phyloP scores from a whole-genome alignment of 2,888 invertebrate genomes.

The Hypomecis punctinalis region DNA sequence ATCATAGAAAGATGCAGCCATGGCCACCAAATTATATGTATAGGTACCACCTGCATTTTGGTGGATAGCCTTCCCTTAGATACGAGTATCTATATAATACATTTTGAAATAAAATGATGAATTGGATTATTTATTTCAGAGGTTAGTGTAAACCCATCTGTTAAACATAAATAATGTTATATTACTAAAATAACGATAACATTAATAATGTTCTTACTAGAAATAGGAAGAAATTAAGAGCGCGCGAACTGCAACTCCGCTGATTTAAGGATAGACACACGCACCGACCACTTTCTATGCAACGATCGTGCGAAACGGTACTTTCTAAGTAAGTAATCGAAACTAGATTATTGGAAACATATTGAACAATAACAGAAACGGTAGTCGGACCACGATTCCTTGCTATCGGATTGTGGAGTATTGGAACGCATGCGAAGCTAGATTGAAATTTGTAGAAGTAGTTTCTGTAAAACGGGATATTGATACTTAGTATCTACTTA shows the following conservation, averaged over 20 bases:
- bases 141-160: too few relatives aligned
- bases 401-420: slow-evolving; percentile 55
- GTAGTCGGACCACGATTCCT: slow-evolving; percentile 74
- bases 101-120: too few relatives aligned
- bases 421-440: slow-evolving; percentile 25
- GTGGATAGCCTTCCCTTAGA: too few relatives aligned
- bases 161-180: too few relatives aligned
- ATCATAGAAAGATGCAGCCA: too few relatives aligned
- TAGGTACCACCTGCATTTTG: too few relatives aligned
- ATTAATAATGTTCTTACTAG: slow-evolving; percentile 5
- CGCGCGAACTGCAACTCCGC: slow-evolving; percentile 37
- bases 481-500: neutral
- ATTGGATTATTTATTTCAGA: too few relatives aligned
- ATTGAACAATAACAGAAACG: slow-evolving; percentile 81
- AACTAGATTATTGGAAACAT: slow-evolving; percentile 82
- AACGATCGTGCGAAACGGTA: slow-evolving; percentile 66
- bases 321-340: slow-evolving; percentile 70
- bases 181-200: too few relatives aligned
- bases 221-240: slow-evolving; percentile 39
- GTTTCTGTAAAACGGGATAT: neutral
- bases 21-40: too few relatives aligned
- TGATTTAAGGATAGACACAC: slow-evolving; percentile 55
- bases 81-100: too few relatives aligned
- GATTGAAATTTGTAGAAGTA: slow-evolving; percentile 53
- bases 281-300: slow-evolving; percentile 58